Evolutionary conservation across 2,888 invertebrate species (phyloP).

Genomic region (Platerodrilus igneus): DNA sequence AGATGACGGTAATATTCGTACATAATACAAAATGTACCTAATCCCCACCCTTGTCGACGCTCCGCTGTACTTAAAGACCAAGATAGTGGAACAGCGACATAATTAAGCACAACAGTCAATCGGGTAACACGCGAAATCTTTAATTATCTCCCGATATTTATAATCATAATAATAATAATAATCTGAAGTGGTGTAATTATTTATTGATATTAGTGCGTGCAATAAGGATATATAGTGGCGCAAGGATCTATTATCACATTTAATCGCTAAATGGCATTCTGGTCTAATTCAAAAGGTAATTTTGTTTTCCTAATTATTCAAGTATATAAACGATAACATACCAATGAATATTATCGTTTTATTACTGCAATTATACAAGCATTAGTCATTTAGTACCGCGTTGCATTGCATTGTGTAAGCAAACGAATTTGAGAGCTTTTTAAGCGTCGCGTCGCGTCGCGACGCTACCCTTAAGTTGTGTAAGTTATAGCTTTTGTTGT

Average conservation of each 20-base stretch:
- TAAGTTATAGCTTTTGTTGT: no score
- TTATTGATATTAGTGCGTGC: constrained; percentile 2
- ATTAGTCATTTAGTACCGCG: no score
- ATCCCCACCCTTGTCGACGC: constrained; percentile 15
- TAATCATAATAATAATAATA: constrained; percentile 6
- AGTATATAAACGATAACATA: no score
- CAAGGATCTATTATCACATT: constrained; percentile 2
- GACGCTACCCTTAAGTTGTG: no score
- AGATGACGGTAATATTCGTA: no score
- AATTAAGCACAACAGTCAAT: constrained; percentile 20
- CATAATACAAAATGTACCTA: no score
- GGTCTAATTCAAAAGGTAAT: constrained; percentile 23
- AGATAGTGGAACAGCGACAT: constrained; percentile 22
- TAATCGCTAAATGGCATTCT: constrained; percentile 25
- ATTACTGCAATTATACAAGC: no score
- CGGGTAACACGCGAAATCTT: constrained; percentile 18
- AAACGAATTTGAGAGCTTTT: no score
- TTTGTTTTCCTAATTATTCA: constrained; percentile 5
- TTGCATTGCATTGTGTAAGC: no score
- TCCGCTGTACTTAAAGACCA: constrained; percentile 19
- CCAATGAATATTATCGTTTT: no score
- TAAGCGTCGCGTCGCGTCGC: no score
- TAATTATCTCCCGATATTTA: constrained; percentile 18
- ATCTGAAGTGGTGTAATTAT: constrained; percentile 6
- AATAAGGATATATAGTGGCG: no score